Base-by-base conservation (phyloP, 2,113 vertebrate genomes). In the Laticauda laticaudata region DNA sequence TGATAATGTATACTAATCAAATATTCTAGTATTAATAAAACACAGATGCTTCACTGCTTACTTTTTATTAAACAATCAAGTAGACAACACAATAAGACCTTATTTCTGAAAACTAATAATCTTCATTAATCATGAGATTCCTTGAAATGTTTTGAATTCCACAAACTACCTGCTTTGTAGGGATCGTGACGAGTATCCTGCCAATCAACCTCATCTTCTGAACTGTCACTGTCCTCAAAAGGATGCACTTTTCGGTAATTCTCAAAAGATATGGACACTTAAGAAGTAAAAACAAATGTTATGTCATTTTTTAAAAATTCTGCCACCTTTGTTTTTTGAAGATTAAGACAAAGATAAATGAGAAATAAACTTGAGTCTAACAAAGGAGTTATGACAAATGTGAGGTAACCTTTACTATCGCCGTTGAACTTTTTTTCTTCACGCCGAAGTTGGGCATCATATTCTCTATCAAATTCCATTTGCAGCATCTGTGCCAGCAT, bases 191-290 rank as follows among this genome's bases (percentile, higher is more conserved):
- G 97, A 1, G 99, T 99, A 96, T 99, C 99, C 95, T 99, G 99
- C 99, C 99, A 99, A 96, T 99, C 99, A 43, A 99, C 99, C 96
- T 99, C 99, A 90, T 99, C 99, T 94, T 99, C 99, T 0, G 99
- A 99, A 96, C 99, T 99, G 97, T 99, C 98, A 34, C 99, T 99
- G 95, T 99, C 98, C 88, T 98, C 99, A 43, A 98, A 99, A 1
- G 98, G 99, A 96, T 99, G 99, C 0, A 99, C 98, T 97, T 98
- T 99, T 3, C 99, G 98, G 94, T 99, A 99, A 97, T 99, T 99
- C 97, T 99, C 99, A 96, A 99, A 99, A 64, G 99, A 99, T 97
- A 99, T 99, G 88, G 99, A 99, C 90, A 99, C 99, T 99, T 97
- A 90, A 96, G 94, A 96, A 96, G 95, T 48, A 92, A 90, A 96